These are phyloP conservation scores for Coptodon bakossiorum DNA, from an alignment of 2,113 vertebrate genomes.

Conservation along the genomic window DNA sequence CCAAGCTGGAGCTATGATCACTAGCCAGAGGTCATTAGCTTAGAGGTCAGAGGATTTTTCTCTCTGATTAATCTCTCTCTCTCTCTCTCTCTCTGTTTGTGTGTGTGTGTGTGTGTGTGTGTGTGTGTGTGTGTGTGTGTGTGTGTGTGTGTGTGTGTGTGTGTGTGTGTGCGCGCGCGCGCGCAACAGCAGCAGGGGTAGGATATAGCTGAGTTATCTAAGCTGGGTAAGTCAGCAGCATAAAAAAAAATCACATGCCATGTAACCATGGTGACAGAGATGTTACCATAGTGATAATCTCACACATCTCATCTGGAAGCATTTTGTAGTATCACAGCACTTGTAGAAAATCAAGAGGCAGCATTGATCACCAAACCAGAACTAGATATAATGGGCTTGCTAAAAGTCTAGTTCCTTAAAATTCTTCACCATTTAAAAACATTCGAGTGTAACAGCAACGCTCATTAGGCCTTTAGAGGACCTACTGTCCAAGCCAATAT, in stretches of 20 bases:
- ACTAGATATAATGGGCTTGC: fast-evolving
- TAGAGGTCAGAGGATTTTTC: neutral
- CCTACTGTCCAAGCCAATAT: neutral
- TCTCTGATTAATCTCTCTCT: neutral
- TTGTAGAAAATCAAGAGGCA: neutral
- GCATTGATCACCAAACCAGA: neutral
- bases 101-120: neutral
- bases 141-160: neutral
- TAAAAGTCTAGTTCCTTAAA: neutral
- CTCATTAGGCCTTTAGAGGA: neutral
- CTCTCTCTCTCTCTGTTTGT: neutral
- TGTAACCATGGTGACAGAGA: neutral
- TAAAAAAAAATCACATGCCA: neutral
- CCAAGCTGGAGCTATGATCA: neutral
- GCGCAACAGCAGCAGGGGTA: neutral
- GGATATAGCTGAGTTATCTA: neutral
- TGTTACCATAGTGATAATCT: slow-evolving; percentile 13
- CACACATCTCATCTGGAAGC: neutral
- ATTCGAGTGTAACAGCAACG: neutral
- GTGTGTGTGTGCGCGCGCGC: neutral
- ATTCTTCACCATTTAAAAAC: neutral
- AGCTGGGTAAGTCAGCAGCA: neutral
- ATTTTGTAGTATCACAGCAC: neutral
- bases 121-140: neutral
- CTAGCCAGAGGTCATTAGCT: neutral